Percentiles rank a stretch among this genome's conserved stretches.
These are phyloP conservation scores for Cinclus mexicanus DNA, from an alignment of 2,113 vertebrate species.

Conservation along the genomic window DNA sequence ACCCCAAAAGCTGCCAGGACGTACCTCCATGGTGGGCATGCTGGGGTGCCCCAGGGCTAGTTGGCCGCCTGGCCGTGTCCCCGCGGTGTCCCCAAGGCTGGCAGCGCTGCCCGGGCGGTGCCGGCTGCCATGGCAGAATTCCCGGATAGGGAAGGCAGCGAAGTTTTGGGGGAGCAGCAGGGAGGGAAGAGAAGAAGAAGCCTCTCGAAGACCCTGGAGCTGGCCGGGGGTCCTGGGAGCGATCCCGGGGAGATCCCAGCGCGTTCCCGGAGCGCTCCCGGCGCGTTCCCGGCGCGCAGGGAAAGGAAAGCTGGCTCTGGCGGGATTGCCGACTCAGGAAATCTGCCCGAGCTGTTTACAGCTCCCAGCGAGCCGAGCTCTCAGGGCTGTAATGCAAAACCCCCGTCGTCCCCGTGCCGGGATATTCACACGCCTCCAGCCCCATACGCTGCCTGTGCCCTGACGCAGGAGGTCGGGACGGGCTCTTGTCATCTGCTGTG, in stretches of 20 bases:
- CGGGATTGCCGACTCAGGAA: conserved; percentile 29
- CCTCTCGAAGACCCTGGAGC: not conserved
- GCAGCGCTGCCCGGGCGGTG: not conserved
- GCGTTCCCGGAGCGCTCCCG: not conserved
- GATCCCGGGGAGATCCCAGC: accelerated
- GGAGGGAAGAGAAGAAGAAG: not conserved
- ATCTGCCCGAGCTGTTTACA: conserved; percentile 47
- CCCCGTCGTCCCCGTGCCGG: not conserved
- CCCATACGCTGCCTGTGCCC: conserved; percentile 31
- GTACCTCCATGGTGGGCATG: conserved; percentile 52
- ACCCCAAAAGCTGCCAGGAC: not conserved
- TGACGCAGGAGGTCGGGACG: not conserved
- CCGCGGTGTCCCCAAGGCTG: not conserved
- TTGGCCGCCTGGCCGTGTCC: not conserved
- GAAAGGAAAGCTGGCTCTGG: not conserved
- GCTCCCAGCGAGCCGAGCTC: not conserved
- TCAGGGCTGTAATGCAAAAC: conserved; percentile 14
- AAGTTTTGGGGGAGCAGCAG: not conserved
- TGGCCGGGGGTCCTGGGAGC: not conserved
- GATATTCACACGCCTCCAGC: conserved; percentile 43
- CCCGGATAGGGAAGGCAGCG: not conserved
- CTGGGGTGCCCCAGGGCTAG: not conserved
- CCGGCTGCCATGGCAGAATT: not conserved
- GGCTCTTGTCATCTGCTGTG: not conserved
- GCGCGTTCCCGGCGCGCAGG: not conserved